phyloP scores from a whole-genome alignment of 2,113 vertebrate species.

The Ciconia maguari region DNA sequence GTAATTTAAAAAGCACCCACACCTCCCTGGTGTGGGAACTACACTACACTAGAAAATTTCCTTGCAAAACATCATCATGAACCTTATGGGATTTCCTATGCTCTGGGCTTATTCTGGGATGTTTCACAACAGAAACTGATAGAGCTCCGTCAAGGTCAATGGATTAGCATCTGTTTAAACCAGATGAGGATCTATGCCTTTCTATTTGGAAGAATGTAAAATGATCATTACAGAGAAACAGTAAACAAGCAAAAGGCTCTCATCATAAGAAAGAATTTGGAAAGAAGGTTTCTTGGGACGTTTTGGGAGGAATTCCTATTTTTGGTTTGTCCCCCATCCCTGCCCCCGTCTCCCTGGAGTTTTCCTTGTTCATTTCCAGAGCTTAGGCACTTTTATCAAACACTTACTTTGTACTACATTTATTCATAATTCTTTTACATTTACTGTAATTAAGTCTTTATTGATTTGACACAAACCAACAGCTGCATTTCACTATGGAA shows the following conservation, averaged over 20 bases:
- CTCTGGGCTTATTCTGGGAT: not conserved
- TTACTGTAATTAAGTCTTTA: constrained; percentile 32
- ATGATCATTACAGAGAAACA: not conserved
- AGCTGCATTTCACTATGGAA: constrained; percentile 22
- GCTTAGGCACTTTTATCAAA: not conserved
- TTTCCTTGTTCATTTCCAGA: not conserved
- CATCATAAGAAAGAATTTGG: not conserved
- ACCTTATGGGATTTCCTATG: not conserved
- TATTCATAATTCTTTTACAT: constrained; percentile 11
- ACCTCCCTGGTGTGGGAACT: not conserved
- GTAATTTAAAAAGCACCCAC: not conserved
- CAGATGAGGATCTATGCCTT: not conserved
- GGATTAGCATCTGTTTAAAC: not conserved
- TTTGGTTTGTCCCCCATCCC: not conserved
- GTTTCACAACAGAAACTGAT: not conserved
- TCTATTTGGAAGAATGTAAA: not conserved
- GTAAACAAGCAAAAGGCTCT: not conserved
- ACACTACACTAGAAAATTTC: not conserved
- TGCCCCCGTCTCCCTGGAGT: not conserved
- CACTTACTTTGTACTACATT: not conserved
- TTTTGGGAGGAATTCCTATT: not conserved
- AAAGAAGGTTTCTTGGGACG: not conserved
- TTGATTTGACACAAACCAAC: not conserved
- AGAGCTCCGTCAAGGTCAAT: not conserved
- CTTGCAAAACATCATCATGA: not conserved